Conservation (phyloP, 2,888 invertebrate species). For the Stenoptilia bipunctidactyla region DNA sequence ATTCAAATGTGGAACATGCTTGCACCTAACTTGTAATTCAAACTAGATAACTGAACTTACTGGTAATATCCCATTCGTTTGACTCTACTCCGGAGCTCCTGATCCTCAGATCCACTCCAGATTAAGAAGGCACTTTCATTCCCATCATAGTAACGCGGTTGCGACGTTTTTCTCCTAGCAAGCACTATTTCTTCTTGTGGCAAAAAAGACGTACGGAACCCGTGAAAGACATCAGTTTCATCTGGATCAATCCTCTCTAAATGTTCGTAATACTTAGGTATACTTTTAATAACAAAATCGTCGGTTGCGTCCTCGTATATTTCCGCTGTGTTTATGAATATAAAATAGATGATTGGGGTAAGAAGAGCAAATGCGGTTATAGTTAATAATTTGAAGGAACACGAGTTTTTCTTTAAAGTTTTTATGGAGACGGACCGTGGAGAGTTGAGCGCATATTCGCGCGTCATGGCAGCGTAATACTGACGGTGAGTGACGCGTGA, state of each 20-base stretch:
- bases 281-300: constrained; percentile 39
- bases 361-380: constrained; percentile 26
- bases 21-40: too few relatives aligned
- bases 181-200: constrained; percentile 65
- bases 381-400: constrained; percentile 33
- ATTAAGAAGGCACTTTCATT: constrained; percentile 31
- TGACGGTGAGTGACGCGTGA: constrained; percentile 25
- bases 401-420: constrained; percentile 33
- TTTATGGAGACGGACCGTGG: constrained; percentile 34
- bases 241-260: constrained; percentile 59
- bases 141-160: too few relatives aligned
- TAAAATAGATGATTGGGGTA: constrained; percentile 29
- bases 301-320: constrained; percentile 44
- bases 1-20: too few relatives aligned
- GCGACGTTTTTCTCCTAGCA: constrained; percentile 19
- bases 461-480: constrained; percentile 56
- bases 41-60: constrained; percentile 32
- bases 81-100: constrained; percentile 29
- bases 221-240: constrained; percentile 71
- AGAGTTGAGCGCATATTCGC: constrained; percentile 37
- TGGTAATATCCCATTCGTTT: constrained; percentile 46
- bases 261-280: constrained; percentile 44
- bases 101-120: constrained; percentile 29
- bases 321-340: constrained; percentile 29
- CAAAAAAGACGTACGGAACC: constrained; percentile 74